Evolutionary conservation across 2,797 vertebrate genomes (phyloP).

Genomic region (Helostoma temminkii): DNA sequence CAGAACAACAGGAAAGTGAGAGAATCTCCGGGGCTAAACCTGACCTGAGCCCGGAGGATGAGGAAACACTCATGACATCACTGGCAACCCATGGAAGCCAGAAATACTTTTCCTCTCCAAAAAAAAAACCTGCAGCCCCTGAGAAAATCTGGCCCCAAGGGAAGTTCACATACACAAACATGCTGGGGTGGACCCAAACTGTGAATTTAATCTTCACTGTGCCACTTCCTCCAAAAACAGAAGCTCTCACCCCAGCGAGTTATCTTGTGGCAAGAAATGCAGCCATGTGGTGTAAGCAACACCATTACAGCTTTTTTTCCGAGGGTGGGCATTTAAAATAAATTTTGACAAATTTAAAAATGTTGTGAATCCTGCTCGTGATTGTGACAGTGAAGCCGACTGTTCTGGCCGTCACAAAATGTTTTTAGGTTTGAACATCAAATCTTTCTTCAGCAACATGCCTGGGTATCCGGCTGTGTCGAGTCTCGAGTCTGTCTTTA

Average conservation of each 20-base stretch:
- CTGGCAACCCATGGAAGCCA: conserved; percentile 50
- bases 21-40: conserved; percentile 75
- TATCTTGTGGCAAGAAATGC: conserved; percentile 40
- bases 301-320: conserved; percentile 3
- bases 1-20: conserved; percentile 81
- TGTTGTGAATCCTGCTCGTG: conserved; percentile 7
- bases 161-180: conserved; percentile 59
- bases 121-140: conserved; percentile 64
- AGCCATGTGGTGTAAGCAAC: conserved; percentile 37
- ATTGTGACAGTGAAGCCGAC: conserved; percentile 21
- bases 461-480: conserved; percentile 61
- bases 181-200: conserved; percentile 12
- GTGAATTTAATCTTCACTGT: conserved; percentile 44
- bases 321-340: not conserved
- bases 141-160: conserved; percentile 44
- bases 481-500: conserved; percentile 59
- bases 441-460: conserved; percentile 46
- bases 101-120: conserved; percentile 69
- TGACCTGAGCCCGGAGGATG: conserved; percentile 70
- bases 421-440: conserved; percentile 43
- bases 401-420: conserved; percentile 23
- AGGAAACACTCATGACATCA: conserved; percentile 82
- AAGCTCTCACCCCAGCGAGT: conserved; percentile 22
- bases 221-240: conserved; percentile 58
- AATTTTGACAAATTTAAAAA: conserved; percentile 31